A percentile compares a stretch with the other conserved stretches of the same genome.
These are phyloP conservation scores for Unio delphinus DNA, from an alignment of 2,888 invertebrate genomes.

Conservation along the genomic window DNA sequence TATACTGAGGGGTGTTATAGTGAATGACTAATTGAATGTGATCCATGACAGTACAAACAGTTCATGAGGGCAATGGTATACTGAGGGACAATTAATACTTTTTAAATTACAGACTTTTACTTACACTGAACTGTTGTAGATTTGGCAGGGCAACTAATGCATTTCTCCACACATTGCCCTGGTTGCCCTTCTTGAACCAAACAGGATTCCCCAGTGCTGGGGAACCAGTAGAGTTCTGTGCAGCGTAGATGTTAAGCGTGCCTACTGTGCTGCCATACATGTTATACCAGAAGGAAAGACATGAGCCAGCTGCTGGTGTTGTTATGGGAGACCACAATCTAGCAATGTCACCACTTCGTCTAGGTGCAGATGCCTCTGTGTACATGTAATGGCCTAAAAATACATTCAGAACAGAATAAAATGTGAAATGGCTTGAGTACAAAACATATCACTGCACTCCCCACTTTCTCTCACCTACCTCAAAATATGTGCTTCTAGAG, in stretches of 20 bases:
- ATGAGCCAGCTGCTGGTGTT: slow-evolving; percentile 34
- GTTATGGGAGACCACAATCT: slow-evolving; percentile 36
- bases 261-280: slow-evolving; percentile 67
- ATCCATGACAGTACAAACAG: too few species aligned
- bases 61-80: too few species aligned
- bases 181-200: slow-evolving; percentile 51
- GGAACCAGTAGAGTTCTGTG: slow-evolving; percentile 28
- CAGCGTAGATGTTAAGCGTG: slow-evolving; percentile 47
- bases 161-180: slow-evolving; percentile 60
- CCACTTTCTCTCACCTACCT: too few species aligned
- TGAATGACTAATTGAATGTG: too few species aligned
- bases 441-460: too few species aligned
- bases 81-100: too few species aligned
- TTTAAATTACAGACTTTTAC: slow-evolving; percentile 6
- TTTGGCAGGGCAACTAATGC: slow-evolving; percentile 46
- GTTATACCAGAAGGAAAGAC: slow-evolving; percentile 67
- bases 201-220: slow-evolving; percentile 42
- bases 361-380: slow-evolving; percentile 76
- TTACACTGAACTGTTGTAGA: slow-evolving; percentile 38
- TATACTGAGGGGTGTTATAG: too few species aligned
- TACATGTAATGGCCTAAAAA: slow-evolving; percentile 73
- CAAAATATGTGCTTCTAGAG: too few species aligned
- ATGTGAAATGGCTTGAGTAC: too few species aligned
- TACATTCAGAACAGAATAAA: too few species aligned
- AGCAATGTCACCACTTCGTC: slow-evolving; percentile 72